These are phyloP conservation scores for Dasyornis broadbenti DNA, from an alignment of 2,113 vertebrate genomes.

Conservation along the genomic window DNA sequence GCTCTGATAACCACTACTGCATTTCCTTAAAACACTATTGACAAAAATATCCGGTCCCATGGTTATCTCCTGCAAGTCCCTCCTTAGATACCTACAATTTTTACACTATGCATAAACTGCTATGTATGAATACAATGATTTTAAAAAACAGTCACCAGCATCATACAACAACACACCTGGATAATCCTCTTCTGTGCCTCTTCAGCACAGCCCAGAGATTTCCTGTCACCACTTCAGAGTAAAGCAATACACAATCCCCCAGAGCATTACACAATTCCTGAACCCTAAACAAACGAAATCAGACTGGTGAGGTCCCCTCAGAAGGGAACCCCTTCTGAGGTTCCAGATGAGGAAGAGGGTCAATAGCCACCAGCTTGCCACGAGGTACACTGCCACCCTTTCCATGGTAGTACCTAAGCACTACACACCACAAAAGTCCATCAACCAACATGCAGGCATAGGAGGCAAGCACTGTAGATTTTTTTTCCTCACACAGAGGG, in stretches of 20 bases:
- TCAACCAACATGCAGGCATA: rapidly evolving
- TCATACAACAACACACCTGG: not conserved
- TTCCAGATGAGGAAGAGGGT: not conserved
- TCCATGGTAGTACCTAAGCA: not conserved
- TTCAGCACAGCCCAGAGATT: not conserved
- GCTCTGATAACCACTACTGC: not conserved
- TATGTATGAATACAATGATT: rapidly evolving
- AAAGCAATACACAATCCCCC: not conserved
- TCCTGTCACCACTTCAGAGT: not conserved
- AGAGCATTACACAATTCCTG: not conserved
- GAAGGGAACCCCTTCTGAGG: not conserved
- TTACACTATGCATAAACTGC: not conserved
- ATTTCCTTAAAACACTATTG: not conserved
- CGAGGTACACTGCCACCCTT: not conserved
- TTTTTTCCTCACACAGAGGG: not conserved
- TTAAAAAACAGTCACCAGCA: not conserved
- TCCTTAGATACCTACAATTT: not conserved
- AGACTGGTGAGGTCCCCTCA: not conserved
- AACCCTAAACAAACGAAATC: not conserved
- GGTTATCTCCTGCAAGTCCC: not conserved
- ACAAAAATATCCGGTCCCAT: not conserved
- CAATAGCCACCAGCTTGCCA: not conserved
- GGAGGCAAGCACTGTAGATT: not conserved
- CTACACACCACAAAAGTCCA: not conserved
- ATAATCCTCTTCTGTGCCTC: not conserved